Base-by-base conservation (phyloP, 2,888 invertebrate species). In the Seira ritae region DNA sequence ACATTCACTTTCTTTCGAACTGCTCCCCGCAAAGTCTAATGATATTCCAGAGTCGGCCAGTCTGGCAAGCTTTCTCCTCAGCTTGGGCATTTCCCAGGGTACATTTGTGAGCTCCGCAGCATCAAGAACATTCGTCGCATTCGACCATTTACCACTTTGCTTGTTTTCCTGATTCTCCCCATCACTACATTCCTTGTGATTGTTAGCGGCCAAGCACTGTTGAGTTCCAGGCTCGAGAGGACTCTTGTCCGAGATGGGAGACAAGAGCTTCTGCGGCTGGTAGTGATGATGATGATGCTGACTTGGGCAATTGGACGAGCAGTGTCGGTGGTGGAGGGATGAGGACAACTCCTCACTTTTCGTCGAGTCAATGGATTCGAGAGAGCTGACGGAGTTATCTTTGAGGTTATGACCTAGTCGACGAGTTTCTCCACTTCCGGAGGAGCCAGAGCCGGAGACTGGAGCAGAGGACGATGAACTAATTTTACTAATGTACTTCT, bases 41-140 rank as follows among this genome's bases (percentile, higher is more conserved):
- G 88, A 88, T 71, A 89, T 88, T 19, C 88, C 88, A 17, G 89
- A 89, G 67, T 89, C 89, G 10, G 92, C 92, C 85, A 92, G 92
- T 86, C 94, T 94, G 87, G 96, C 93, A 89, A 96, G 91, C 86
- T 96, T 94, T 74, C 96, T 92, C 85, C 96, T 92, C 80, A 97
- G 91, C 91, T 97, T 97, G 37, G 97, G 97, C 97, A 97, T 97
- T 90, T 97, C 96, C 90, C 97, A 97, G 79, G 97, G 97, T 90
- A 97, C 92, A 90, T 96, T 94, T 86, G 95, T 93, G 73, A 96
- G 92, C 90, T 96, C 96, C 15, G 87, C 85, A n/a, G 87, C 86
- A 69, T 80, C 77, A 19, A 80, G 71, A 17, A 84, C 20, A n/a
- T 50, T 77, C 12, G 50, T 70, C 2, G 55, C 68, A 37, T 82